phyloP scores from a whole-genome alignment of 2,888 invertebrate species.

The Morpho helenor region DNA sequence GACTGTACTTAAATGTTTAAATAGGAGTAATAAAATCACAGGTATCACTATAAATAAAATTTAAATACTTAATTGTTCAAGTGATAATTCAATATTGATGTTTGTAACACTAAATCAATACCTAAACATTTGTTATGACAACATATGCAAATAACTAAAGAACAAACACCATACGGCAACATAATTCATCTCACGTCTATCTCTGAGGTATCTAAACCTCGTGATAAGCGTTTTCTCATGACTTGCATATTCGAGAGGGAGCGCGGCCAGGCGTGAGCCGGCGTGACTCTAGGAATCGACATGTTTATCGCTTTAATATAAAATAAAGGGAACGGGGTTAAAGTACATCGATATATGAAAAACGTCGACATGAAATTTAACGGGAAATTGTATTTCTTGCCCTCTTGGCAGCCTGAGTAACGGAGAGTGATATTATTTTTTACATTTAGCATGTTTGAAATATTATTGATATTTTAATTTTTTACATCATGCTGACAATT shows the following conservation, averaged over 20 bases:
- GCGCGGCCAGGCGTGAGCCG: slow-evolving; percentile 69
- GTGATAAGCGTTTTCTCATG: slow-evolving; percentile 77
- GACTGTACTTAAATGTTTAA: too few species aligned
- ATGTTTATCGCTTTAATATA: slow-evolving; percentile 79
- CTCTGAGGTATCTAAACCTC: slow-evolving; percentile 55
- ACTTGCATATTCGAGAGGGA: slow-evolving; percentile 73
- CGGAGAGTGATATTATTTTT: not conserved
- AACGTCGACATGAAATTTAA: slow-evolving; percentile 54
- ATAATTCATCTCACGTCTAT: slow-evolving; percentile 69
- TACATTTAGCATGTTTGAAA: not conserved
- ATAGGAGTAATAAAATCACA: not conserved
- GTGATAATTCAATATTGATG: too few species aligned
- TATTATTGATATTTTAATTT: not conserved
- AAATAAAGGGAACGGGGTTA: slow-evolving; percentile 68
- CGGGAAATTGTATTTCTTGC: slow-evolving; percentile 65
- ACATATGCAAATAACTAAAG: slow-evolving; percentile 31
- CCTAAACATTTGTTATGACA: slow-evolving; percentile 26
- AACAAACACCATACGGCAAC: slow-evolving; percentile 54
- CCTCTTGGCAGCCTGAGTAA: slow-evolving; percentile 22
- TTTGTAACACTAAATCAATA: not conserved
- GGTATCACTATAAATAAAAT: not conserved
- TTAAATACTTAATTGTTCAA: too few species aligned
- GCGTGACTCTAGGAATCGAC: slow-evolving; percentile 73
- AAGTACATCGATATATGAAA: slow-evolving; percentile 67
- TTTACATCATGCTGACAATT: too few species aligned